Evolutionary conservation across 2,888 invertebrate species (phyloP), one percentile per base, ranked within the genome.

Genomic region (Geotrupes spiniger): DNA sequence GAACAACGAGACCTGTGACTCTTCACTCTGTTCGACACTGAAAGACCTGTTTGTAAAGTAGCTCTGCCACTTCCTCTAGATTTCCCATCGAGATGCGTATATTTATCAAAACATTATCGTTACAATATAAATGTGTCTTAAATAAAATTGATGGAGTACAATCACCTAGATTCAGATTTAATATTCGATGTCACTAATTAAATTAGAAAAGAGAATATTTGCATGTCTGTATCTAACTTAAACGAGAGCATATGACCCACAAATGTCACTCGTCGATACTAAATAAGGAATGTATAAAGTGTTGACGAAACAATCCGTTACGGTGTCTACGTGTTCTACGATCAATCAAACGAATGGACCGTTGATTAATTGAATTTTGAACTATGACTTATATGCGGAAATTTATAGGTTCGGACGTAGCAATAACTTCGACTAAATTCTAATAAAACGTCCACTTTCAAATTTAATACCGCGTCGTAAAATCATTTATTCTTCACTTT

Each of bases 31-130:
- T 75, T 84, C 89, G 55, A 87, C 90, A 36, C 75, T 91, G 42
- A 91, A 91, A 73, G 90, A 91, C 74, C 82, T 91, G 42, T 91
- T 91, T 71, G 90, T 89, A 68, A 91, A 91, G 82, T 86, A 82
- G 75, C 74, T 68, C 52, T 59, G 45, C 49, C 51, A 21, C 46
- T 49, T 16, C 54, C 54, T 45, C 49, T 53, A 36, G 56, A 58
- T 37, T 46, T 37, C 26, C 29, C 25, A 14, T 50, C 45, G 41
- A 36, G 6, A 21, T n/a, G 14, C 26, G 8, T 12, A 5, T 39
- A 39, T 26, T 25, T 38, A 33, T 33, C 33, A 29, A 21, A 31
- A 17, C 10, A 61, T 62, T 46, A 61, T 57, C 61, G 63, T 63
- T 61, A 62, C 60, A 61, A 62, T 63, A 64, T 65, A 58, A 63